Base-by-base conservation (phyloP, 2,113 vertebrate genomes). In the Columba janthina region DNA sequence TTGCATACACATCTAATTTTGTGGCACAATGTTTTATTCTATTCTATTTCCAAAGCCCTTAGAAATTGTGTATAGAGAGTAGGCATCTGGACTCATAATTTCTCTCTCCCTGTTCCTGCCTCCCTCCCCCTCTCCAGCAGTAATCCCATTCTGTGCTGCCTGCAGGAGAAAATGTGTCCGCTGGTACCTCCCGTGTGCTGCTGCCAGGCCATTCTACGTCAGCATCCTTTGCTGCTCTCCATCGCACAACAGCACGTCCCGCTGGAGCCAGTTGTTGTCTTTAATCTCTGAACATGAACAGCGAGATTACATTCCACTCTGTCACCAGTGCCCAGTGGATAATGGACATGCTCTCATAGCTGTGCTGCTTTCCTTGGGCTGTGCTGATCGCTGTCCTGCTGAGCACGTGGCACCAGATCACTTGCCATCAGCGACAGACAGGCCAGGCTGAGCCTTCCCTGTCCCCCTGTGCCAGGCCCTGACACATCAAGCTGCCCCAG, bases 11-110 rank as follows among this genome's bases (percentile, higher is more conserved):
- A n/a, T 36, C 72, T 76, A 62, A 67, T 79, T 70, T 73, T 58
- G 32, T 44, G 26, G 44, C 54, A 84, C 46, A 64, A 26, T 22
- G 51, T 11, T 94, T 67, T 54, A 34, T 81, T n/a, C 31, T 58
- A 3, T 36, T 80, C 86, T 90, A 32, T 94, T 95, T 78, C 66
- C 62, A 61, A 89, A 89, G 15, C 28, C 66, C 44, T 69, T 53
- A 12, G 57, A 89, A 93, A 61, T 20, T 44, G 12, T 58, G 34
- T 42, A 54, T 32, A 64, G 29, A 84, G 36, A 77, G 32, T 22
- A 64, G 86, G 89, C 88, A 95, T 87, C 93, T 97, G 94, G 92
- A 75, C 73, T 93, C n/a, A 57, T 92, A 21, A 85, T 96, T 95
- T 89, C 57, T 71, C 44, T 71, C 65, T 73, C 69, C 15, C 14